Conservation (phyloP, 1,140 invertebrate genomes). For the Akabosia matsudoensis region DNA sequence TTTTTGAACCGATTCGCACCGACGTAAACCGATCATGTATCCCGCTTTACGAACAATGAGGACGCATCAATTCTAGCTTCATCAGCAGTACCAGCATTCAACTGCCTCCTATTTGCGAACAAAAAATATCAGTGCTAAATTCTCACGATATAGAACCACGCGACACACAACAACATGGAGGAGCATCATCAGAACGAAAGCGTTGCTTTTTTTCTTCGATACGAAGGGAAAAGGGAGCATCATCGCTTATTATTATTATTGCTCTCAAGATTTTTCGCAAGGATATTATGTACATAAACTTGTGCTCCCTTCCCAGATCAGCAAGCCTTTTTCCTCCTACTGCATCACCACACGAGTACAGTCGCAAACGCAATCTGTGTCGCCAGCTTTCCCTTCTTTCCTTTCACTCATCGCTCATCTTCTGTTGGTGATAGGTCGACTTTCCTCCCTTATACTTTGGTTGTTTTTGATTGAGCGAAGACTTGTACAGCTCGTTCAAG, state of each 20-base stretch:
- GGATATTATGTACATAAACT: neutral
- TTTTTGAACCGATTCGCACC: neutral
- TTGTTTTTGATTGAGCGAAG: neutral
- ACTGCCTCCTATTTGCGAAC: too few relatives aligned
- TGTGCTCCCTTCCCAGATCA: too few relatives aligned
- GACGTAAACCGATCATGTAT: neutral
- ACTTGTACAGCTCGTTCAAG: neutral
- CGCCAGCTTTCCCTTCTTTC: slow-evolving; percentile 1
- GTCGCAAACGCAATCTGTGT: neutral
- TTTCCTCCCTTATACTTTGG: neutral
- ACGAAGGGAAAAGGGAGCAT: too few relatives aligned
- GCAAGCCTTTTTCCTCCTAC: too few relatives aligned
- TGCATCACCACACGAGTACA: too few relatives aligned
- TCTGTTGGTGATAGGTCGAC: neutral
- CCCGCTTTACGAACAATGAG: neutral
- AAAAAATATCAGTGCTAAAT: slow-evolving; percentile 5
- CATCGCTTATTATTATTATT: neutral
- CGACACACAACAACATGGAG: neutral
- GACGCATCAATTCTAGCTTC: neutral
- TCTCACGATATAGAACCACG: neutral
- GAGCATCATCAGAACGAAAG: neutral
- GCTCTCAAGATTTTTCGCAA: neutral
- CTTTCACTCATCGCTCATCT: slow-evolving; percentile 11
- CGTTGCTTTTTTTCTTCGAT: neutral
- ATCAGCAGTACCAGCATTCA: neutral